phyloP scores from a whole-genome alignment of 1,140 invertebrate species.

The Heliconius melpomene region DNA sequence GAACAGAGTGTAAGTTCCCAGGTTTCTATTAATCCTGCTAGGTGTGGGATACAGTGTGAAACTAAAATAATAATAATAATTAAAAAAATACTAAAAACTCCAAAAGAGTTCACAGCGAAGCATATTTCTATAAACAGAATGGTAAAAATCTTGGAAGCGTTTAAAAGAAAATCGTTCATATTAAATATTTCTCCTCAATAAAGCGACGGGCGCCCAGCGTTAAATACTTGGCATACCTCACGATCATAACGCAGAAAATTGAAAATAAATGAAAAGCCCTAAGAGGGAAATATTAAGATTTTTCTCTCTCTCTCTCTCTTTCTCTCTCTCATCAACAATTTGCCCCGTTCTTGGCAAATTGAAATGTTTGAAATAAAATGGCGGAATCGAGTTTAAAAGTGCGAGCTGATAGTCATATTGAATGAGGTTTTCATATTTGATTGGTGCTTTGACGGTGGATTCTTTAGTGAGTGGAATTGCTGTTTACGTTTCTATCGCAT shows the following conservation, averaged over 20 bases:
- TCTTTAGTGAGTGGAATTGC: neutral
- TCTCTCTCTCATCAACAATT: constrained; percentile 24
- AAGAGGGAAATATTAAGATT: constrained; percentile 50
- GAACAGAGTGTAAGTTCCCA: too few relatives aligned
- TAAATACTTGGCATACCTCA: constrained; percentile 57
- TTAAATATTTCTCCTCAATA: constrained; percentile 74
- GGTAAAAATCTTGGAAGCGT: constrained; percentile 49
- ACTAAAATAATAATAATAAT: too few relatives aligned
- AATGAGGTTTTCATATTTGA: constrained; percentile 13
- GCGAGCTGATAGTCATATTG: constrained; percentile 22
- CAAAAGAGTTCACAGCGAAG: neutral
- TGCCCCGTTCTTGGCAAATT: constrained; percentile 30
- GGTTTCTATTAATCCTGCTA: too few relatives aligned
- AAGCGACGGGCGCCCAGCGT: constrained; percentile 51
- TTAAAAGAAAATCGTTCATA: constrained; percentile 67
- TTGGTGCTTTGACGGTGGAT: constrained; percentile 22
- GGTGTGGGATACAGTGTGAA: too few relatives aligned
- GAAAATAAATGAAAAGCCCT: constrained; percentile 64
- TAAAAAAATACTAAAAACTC: constrained; percentile 23
- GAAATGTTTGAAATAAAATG: constrained; percentile 40
- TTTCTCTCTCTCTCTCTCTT: constrained; percentile 15
- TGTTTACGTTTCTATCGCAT: constrained; percentile 1
- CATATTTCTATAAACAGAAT: constrained; percentile 30
- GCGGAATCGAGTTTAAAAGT: constrained; percentile 20
- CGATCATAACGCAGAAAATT: constrained; percentile 60